phyloP scores from a whole-genome alignment of 2,113 vertebrate species.

The Mystacornis crossleyi region DNA sequence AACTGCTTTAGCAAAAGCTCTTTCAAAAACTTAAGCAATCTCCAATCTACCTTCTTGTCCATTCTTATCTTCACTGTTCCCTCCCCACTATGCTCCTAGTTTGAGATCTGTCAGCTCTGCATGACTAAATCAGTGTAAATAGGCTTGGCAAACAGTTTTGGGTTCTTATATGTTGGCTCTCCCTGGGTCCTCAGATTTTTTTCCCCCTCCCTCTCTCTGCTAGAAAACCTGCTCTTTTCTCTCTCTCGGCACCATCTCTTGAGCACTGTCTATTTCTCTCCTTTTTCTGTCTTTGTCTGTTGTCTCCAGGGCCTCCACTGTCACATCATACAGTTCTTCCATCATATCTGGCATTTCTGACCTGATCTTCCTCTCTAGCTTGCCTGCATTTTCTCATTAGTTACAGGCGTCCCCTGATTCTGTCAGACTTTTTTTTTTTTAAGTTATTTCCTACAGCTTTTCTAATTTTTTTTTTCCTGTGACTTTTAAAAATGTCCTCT shows the following conservation, averaged over 20 bases:
- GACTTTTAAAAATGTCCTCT: conserved; percentile 20
- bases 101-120: conserved; percentile 59
- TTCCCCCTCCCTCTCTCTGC: background rate
- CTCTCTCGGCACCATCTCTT: conserved; percentile 54
- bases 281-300: conserved; percentile 59
- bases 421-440: background rate
- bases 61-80: conserved; percentile 51
- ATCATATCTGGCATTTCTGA: conserved; percentile 67
- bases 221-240: conserved; percentile 39
- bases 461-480: background rate
- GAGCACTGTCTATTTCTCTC: conserved; percentile 43
- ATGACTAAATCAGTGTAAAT: conserved; percentile 68
- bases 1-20: conserved; percentile 55
- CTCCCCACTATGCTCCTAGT: conserved; percentile 36
- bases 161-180: conserved; percentile 54
- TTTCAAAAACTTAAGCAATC: conserved; percentile 57
- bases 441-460: conserved; percentile 15
- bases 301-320: conserved; percentile 56
- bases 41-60: conserved; percentile 42
- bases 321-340: conserved; percentile 71
- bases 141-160: conserved; percentile 67
- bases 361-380: conserved; percentile 34
- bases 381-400: conserved; percentile 49
- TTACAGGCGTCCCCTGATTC: conserved; percentile 48
- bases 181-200: conserved; percentile 3